Evolutionary conservation across 2,113 vertebrate genomes (phyloP).

Genomic region (Spizaetus ornatus): DNA sequence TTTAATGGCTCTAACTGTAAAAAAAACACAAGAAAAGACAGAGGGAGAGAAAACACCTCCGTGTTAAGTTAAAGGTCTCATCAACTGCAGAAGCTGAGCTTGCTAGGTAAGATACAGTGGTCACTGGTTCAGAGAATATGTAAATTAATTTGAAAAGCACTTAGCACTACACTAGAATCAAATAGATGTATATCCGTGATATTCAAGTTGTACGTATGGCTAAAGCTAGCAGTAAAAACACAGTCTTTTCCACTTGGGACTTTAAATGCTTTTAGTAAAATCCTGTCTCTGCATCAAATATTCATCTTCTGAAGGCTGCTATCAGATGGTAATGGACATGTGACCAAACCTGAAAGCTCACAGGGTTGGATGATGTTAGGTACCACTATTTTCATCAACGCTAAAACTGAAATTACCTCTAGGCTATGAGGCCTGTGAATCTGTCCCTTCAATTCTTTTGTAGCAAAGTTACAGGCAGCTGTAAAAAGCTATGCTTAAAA

Average conservation of each 20-base stretch:
- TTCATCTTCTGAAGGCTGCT: neutral
- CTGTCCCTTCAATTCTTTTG: neutral
- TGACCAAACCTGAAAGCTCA: neutral
- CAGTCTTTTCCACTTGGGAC: neutral
- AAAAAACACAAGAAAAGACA: neutral
- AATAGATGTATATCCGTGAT: neutral
- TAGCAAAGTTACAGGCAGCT: neutral
- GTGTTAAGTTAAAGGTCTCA: neutral
- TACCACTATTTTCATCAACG: neutral
- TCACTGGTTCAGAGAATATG: neutral
- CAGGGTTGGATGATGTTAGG: neutral
- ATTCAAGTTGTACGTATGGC: neutral
- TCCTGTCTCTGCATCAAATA: neutral
- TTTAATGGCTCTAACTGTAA: neutral
- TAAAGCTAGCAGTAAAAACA: neutral
- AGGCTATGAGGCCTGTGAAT: neutral
- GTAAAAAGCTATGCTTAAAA: neutral
- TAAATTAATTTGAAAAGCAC: neutral
- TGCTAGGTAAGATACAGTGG: neutral
- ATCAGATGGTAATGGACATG: neutral
- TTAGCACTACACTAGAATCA: neutral
- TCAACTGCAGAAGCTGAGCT: neutral
- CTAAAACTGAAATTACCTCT: neutral
- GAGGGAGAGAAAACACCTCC: neutral
- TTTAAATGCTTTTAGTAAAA: neutral